Conservation (phyloP, 2,888 invertebrate species). For the Drosophila anomalata region DNA sequence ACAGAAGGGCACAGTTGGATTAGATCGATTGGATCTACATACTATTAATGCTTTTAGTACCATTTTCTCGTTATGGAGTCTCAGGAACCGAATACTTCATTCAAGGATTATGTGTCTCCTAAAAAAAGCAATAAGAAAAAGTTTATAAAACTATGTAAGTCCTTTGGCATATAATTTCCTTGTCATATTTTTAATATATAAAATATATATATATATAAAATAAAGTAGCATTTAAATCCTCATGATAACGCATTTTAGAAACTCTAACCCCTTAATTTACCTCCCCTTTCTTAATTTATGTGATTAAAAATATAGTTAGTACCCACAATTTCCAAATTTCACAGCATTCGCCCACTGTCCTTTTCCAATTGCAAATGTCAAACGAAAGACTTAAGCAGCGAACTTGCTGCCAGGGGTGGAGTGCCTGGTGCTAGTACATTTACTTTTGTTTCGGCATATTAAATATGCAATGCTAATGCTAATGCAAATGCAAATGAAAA, state of each 20-base stretch:
- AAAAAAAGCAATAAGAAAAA: background rate
- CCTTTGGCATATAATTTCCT: background rate
- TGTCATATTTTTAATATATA: too few relatives aligned
- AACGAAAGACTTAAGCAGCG: slow-evolving; percentile 73
- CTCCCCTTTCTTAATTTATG: background rate
- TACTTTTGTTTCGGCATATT: slow-evolving; percentile 50
- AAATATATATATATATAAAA: too few relatives aligned
- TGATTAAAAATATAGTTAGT: background rate
- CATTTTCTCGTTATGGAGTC: background rate
- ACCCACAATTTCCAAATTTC: background rate
- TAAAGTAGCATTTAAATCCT: background rate
- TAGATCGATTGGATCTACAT: background rate
- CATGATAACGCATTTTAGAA: background rate
- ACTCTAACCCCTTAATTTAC: background rate
- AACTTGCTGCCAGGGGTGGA: slow-evolving; percentile 56
- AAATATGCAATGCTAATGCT: slow-evolving; percentile 64
- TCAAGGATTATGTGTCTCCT: background rate
- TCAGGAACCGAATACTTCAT: too few relatives aligned
- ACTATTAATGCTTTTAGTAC: background rate
- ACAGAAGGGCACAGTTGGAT: slow-evolving; percentile 37
- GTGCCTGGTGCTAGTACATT: slow-evolving; percentile 14
- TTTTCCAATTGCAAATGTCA: slow-evolving; percentile 66
- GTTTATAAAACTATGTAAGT: background rate
- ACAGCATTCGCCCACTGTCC: slow-evolving; percentile 29
- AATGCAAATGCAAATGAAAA: slow-evolving; percentile 41